phyloP scores from a whole-genome alignment of 2,113 vertebrate species.

The Perca schrenkii region DNA sequence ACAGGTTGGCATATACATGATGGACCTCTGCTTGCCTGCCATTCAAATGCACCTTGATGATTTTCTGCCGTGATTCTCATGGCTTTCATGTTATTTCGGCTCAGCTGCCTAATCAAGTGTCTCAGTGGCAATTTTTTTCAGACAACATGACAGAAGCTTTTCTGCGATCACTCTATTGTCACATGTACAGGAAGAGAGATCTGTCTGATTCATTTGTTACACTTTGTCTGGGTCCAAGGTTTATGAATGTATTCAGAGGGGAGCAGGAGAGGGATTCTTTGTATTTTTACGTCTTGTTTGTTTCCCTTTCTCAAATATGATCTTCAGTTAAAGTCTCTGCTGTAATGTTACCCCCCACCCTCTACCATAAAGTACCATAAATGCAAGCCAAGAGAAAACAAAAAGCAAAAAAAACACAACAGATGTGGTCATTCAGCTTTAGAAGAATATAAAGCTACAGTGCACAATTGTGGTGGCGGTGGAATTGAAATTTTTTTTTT shows the following conservation, averaged over 20 bases:
- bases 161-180: constrained; percentile 2
- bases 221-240: constrained; percentile 1
- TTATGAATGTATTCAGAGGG: constrained; percentile 14
- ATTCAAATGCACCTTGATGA: constrained; percentile 45
- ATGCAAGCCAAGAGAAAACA: not conserved
- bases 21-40: constrained; percentile 29
- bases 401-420: not conserved
- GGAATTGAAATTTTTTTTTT: too few relatives aligned
- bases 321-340: not conserved
- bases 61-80: constrained; percentile 8
- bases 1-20: constrained; percentile 40
- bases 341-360: too few relatives aligned
- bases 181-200: constrained; percentile 8
- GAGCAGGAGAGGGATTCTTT: not conserved
- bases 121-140: constrained; percentile 10
- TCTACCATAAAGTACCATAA: not conserved
- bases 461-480: not conserved
- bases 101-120: constrained; percentile 37
- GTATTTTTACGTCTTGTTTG: not conserved
- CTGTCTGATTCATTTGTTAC: constrained; percentile 1
- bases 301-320: not conserved
- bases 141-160: constrained; percentile 17
- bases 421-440: not conserved
- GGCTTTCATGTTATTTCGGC: constrained; percentile 22
- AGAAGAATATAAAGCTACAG: not conserved